Conservation (phyloP, 2,113 vertebrate genomes). For the Cariama cristata region DNA sequence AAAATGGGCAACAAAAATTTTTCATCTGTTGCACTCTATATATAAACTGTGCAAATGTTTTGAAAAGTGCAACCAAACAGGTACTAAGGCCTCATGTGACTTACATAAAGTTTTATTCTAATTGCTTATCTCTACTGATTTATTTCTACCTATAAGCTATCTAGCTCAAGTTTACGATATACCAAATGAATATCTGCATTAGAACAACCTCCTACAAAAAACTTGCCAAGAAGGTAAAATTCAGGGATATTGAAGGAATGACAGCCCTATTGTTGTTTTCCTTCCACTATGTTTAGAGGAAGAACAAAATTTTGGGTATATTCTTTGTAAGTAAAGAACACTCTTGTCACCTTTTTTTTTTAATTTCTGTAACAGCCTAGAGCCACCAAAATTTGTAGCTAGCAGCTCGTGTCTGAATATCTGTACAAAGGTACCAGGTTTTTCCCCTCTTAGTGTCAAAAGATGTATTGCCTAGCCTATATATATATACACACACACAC, state of each 20-base stretch:
- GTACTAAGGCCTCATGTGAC: neutral
- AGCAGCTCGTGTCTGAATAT: neutral
- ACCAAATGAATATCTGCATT: neutral
- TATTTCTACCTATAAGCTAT: neutral
- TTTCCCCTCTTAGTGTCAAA: neutral
- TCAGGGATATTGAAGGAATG: neutral
- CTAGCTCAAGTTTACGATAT: neutral
- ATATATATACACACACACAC: too few species aligned
- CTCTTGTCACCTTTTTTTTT: neutral
- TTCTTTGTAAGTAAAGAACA: neutral
- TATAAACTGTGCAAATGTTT: neutral
- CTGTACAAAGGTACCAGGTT: neutral
- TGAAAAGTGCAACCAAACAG: neutral
- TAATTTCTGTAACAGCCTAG: neutral
- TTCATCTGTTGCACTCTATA: neutral
- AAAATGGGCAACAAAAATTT: neutral
- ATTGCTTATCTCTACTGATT: neutral
- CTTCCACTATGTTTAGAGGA: neutral
- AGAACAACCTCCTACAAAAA: neutral
- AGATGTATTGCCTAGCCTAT: accelerated
- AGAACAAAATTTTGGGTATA: neutral
- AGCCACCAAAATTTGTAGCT: neutral
- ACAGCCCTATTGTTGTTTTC: neutral
- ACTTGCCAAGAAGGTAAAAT: neutral
- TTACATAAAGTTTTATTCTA: neutral